Evolutionary conservation across 1,140 invertebrate genomes (phyloP), one percentile per base, ranked within the genome.

Genomic region (Drosophila repletoides): DNA sequence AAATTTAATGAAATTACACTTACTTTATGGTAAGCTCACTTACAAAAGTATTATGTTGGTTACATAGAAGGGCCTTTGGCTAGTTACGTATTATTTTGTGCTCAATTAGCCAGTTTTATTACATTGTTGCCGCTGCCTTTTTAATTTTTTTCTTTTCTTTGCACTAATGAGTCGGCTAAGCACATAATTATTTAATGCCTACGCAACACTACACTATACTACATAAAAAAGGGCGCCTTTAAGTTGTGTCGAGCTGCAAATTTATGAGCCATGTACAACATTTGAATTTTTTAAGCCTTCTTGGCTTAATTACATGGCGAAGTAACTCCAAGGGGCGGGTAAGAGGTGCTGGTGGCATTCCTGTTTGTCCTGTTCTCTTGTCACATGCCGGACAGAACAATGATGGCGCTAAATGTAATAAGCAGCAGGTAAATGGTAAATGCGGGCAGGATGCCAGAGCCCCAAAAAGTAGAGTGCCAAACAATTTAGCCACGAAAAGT

Each of bases 131-230:
- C 5, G n/a, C 21, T 26, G 26, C 28, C 38, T 12, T 24, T 41
- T 33, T 22, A 24, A 1, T 17, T 10, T 15, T 12, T 53, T 15
- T 28, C 38, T 14, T 36, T 41, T 43, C 14, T 29, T 5, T 12
- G 34, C 51, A 9, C 60, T 71, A 61, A 72, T 61, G 64, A 72
- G 64, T 41, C 14, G 14, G 34, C 55, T 61, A 55, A 72, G 64
- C 55, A 72, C 64, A 68, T 72, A 72, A 72, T 68, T 72, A 68
- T 72, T 72, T 68, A 68, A 68, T 60, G 64, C 55, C 48, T n/a
- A 14, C 22, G n/a, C 60, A 34, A 53, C 48, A 71, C 63, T 53
- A 53, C 21, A 45, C 59, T 45, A 48, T 48, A 40, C 2, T n/a
- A n/a, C n/a, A n/a, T n/a, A n/a, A 48, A 63, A 48, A 26, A 17